These are phyloP conservation scores for Grantiella picta DNA, from an alignment of 2,113 vertebrate species.

Conservation along the genomic window DNA sequence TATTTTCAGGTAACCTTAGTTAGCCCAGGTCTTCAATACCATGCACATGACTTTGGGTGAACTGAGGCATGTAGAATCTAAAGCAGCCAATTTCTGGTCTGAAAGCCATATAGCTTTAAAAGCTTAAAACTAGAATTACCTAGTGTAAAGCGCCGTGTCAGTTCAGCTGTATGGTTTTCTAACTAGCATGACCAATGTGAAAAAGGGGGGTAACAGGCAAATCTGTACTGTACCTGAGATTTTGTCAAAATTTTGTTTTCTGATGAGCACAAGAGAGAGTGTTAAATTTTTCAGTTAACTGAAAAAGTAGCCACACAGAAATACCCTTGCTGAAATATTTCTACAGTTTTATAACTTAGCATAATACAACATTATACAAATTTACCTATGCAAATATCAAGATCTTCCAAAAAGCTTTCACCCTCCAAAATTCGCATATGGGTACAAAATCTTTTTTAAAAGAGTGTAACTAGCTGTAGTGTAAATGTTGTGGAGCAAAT, in stretches of 20 bases:
- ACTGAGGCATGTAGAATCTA: neutral
- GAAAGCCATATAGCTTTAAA: neutral
- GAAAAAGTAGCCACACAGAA: neutral
- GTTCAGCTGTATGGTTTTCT: neutral
- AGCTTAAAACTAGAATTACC: neutral
- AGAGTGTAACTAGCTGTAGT: neutral
- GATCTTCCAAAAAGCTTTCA: neutral
- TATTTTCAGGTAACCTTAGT: neutral
- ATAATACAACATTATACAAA: neutral
- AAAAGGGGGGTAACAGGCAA: neutral
- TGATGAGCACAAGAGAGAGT: fast-evolving
- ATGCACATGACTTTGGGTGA: neutral
- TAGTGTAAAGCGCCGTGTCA: fast-evolving
- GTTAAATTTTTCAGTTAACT: neutral
- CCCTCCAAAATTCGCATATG: neutral
- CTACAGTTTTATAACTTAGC: neutral
- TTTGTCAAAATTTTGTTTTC: neutral
- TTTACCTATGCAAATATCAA: neutral
- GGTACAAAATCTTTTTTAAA: neutral
- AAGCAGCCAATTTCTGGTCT: neutral
- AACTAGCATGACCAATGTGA: neutral
- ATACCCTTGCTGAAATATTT: neutral
- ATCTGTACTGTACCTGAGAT: neutral
- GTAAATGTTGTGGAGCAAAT: neutral
- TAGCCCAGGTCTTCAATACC: neutral